Conservation (phyloP, 2,888 invertebrate genomes). For the Drosophila prostipennis region DNA sequence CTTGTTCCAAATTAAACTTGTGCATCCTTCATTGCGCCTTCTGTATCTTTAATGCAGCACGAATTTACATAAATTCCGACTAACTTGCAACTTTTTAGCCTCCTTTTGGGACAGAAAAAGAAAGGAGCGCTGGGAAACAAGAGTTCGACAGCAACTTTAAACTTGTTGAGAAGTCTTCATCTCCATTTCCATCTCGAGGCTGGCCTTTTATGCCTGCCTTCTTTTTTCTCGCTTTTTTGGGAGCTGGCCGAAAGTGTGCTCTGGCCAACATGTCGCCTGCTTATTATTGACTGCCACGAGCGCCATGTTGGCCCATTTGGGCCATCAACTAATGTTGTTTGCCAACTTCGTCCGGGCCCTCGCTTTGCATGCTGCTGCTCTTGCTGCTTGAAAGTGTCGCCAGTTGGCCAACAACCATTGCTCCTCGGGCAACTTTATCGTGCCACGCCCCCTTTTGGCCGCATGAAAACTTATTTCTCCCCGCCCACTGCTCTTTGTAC, state of each 20-base stretch:
- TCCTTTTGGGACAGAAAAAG: background rate
- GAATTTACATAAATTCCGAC: conserved; percentile 43
- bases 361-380: conserved; percentile 35
- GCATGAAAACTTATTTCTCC: conserved; percentile 49
- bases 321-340: conserved; percentile 80
- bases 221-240: background rate
- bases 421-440: conserved; percentile 37
- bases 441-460: background rate
- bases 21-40: conserved; percentile 18
- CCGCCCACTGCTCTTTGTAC: conserved; percentile 35
- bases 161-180: conserved; percentile 65
- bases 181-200: conserved; percentile 19
- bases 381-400: conserved; percentile 45
- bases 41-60: conserved; percentile 33
- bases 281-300: conserved; percentile 79
- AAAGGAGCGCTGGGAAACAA: conserved; percentile 7
- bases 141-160: conserved; percentile 55
- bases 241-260: conserved; percentile 58
- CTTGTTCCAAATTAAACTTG: conserved; percentile 12
- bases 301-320: conserved; percentile 75
- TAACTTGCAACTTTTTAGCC: conserved; percentile 19
- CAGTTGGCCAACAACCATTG: conserved; percentile 39
- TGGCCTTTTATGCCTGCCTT: conserved; percentile 10
- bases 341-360: conserved; percentile 62
- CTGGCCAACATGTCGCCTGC: conserved; percentile 78